phyloP scores from a whole-genome alignment of 2,888 invertebrate species.

The Reticulitermes lucifugus region DNA sequence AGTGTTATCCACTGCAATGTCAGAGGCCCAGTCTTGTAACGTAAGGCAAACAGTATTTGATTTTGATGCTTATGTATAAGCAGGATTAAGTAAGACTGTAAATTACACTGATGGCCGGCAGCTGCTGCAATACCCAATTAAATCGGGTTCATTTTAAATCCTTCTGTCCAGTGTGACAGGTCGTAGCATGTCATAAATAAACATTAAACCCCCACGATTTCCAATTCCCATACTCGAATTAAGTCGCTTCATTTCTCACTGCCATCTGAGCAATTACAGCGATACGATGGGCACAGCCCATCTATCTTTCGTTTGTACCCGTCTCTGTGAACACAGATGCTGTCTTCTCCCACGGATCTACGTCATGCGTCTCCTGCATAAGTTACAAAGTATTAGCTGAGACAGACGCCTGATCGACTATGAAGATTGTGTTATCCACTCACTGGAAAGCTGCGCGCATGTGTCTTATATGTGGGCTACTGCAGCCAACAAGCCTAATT shows the following conservation, averaged over 20 bases:
- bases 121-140: constrained; percentile 1
- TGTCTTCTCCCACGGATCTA: not conserved
- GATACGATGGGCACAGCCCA: not conserved
- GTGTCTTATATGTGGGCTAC: no score
- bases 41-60: not conserved
- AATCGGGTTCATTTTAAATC: constrained; percentile 10
- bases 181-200: not conserved
- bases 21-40: not conserved
- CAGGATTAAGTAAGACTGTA: not conserved
- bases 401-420: not conserved
- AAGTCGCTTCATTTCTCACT: constrained; percentile 6
- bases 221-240: not conserved
- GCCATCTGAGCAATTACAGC: not conserved
- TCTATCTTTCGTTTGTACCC: not conserved
- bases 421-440: not conserved
- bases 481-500: no score
- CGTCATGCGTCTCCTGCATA: not conserved
- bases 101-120: not conserved
- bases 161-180: not conserved
- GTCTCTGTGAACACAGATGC: not conserved
- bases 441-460: not conserved
- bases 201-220: constrained; percentile 10
- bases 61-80: not conserved
- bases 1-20: not conserved
- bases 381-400: not conserved